A percentile compares a stretch with the other conserved stretches of the same genome.
Conservation (phyloP, 1,140 invertebrate species). For the Drosophila lini region DNA sequence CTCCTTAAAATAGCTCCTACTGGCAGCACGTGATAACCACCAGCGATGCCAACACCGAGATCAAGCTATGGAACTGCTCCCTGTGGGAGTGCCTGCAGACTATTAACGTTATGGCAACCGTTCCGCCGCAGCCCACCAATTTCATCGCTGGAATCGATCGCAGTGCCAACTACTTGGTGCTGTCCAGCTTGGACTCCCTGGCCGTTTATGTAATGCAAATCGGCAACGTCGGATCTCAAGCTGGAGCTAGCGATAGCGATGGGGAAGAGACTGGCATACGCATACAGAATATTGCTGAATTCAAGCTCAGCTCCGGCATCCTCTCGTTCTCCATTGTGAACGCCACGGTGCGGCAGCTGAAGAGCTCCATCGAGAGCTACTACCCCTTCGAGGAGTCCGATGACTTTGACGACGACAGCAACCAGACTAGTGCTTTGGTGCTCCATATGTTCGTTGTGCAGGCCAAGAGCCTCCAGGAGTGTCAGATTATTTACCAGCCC, state of each 20-base stretch:
- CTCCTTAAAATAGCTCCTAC: constrained; percentile 58
- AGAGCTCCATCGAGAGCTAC: constrained; percentile 84
- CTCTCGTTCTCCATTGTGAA: constrained; percentile 94
- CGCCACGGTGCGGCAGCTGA: constrained; percentile 86
- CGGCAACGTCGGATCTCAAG: constrained; percentile 71
- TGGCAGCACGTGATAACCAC: constrained; percentile 98
- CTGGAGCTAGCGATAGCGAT: constrained; percentile 39
- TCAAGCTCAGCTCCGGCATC: constrained; percentile 92
- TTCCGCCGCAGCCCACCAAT: constrained; percentile 65
- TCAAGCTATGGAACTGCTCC: constrained; percentile 98
- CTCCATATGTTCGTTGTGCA: constrained; percentile 94
- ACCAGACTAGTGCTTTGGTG: constrained; percentile 85
- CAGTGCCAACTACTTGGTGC: constrained; percentile 91
- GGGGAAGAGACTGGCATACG: constrained; percentile 40
- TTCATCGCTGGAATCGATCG: constrained; percentile 92
- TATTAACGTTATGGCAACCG: constrained; percentile 87
- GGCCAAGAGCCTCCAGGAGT: constrained; percentile 94
- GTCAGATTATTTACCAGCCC: constrained; percentile 91
- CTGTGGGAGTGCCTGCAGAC: constrained; percentile 96
- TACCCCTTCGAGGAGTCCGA: constrained; percentile 84
- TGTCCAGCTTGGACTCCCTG: constrained; percentile 92
- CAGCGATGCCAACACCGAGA: constrained; percentile 93
- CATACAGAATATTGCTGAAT: constrained; percentile 90
- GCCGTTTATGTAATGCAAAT: constrained; percentile 92
- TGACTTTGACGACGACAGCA: constrained; percentile 84